Conservation (phyloP, 2,113 vertebrate species). For the Corydoras sp. region DNA sequence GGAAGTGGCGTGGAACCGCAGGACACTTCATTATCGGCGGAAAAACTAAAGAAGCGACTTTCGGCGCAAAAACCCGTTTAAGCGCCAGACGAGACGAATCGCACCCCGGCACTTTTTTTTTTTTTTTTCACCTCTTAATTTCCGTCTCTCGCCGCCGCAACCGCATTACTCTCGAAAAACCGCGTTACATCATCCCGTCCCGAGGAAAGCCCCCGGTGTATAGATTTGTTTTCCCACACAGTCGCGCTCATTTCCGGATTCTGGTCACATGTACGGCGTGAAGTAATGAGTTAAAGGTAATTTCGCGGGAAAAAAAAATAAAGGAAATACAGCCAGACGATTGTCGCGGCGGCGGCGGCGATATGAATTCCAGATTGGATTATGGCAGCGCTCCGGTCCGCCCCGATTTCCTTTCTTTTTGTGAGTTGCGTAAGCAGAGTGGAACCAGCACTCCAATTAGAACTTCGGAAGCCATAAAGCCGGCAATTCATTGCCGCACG, state of each 20-base stretch:
- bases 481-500: conserved; percentile 8
- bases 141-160: conserved; percentile 33
- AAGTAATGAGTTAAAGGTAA: conserved; percentile 8
- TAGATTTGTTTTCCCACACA: conserved; percentile 16
- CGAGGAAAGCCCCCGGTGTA: neutral
- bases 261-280: neutral
- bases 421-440: conserved; percentile 11
- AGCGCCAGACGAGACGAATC: too few relatives aligned
- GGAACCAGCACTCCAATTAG: conserved; percentile 27
- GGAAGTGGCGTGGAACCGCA: too few relatives aligned
- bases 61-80: too few relatives aligned
- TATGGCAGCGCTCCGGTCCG: neutral
- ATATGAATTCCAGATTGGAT: conserved; percentile 10
- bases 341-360: neutral
- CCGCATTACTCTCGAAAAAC: conserved; percentile 8
- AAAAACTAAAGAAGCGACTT: too few relatives aligned
- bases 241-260: conserved; percentile 3
- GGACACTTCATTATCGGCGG: too few relatives aligned
- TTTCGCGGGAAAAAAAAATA: neutral
- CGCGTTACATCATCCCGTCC: conserved; percentile 3
- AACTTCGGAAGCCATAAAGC: conserved; percentile 14
- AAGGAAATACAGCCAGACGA: neutral
- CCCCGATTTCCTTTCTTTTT: conserved; percentile 21
- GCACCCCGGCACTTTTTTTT: neutral
- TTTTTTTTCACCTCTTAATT: conserved; percentile 28